Evolutionary conservation across 1,140 invertebrate species (phyloP).

Genomic region (Drosophila parvula): DNA sequence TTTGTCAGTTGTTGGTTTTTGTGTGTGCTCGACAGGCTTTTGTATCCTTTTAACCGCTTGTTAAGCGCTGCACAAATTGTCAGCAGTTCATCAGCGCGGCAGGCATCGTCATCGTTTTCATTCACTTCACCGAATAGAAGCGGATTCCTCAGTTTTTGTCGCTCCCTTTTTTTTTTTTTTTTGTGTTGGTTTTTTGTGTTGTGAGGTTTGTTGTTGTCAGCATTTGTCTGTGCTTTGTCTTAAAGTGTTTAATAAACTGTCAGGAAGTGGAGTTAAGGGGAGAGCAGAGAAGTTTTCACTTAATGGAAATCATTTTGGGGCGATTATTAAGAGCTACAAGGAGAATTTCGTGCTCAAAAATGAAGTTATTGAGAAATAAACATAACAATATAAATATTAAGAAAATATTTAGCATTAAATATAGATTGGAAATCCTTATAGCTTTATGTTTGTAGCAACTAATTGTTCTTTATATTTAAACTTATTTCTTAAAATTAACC

Average conservation of each 20-base stretch:
- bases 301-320: not conserved
- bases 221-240: conserved; percentile 39
- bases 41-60: conserved; percentile 77
- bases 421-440: not conserved
- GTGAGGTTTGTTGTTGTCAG: conserved; percentile 16
- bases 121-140: conserved; percentile 46
- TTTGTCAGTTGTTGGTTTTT: conserved; percentile 47
- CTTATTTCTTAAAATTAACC: too few species aligned
- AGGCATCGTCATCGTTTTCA: conserved; percentile 41
- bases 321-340: not conserved
- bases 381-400: too few species aligned
- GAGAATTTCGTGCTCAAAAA: not conserved
- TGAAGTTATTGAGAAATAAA: too few species aligned
- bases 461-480: not conserved
- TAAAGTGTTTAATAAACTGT: conserved; percentile 53
- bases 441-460: not conserved
- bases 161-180: not conserved
- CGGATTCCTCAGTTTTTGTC: conserved; percentile 35
- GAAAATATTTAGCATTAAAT: too few species aligned
- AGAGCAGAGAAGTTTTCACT: not conserved
- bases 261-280: not conserved
- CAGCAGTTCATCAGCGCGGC: conserved; percentile 75
- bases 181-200: not conserved
- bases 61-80: conserved; percentile 78
- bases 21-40: conserved; percentile 46